Evolutionary conservation across 2,888 invertebrate species (phyloP).

Genomic region (Prostheceraeus crozeri): DNA sequence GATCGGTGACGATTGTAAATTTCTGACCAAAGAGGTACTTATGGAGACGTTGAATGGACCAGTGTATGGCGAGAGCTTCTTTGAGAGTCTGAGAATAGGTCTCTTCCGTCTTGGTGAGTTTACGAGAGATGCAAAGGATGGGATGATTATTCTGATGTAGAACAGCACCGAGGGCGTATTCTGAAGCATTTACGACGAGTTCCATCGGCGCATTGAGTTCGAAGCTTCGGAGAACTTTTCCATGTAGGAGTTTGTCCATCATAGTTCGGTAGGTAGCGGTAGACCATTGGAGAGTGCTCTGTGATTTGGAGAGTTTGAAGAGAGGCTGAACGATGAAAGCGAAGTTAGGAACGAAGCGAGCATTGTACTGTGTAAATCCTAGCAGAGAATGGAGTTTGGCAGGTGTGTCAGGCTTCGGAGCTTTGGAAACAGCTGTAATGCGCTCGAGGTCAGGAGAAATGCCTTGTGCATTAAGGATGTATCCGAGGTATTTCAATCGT

Average conservation of each 20-base stretch:
- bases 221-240: neutral
- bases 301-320: neutral
- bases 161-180: slow-evolving; percentile 1
- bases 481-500: neutral
- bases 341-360: neutral
- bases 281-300: too few relatives aligned
- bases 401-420: neutral
- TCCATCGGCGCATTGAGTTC: neutral
- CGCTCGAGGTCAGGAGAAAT: slow-evolving; percentile 7
- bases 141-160: neutral
- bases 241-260: too few relatives aligned
- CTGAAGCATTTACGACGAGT: slow-evolving; percentile 1
- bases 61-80: too few relatives aligned
- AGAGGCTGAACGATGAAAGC: neutral
- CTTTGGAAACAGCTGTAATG: neutral
- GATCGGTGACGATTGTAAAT: neutral
- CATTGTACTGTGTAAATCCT: neutral
- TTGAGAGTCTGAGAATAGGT: slow-evolving; percentile 3
- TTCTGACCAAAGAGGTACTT: slow-evolving; percentile 4
- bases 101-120: neutral
- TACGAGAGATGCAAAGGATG: slow-evolving; percentile 1
- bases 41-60: slow-evolving; percentile 1
- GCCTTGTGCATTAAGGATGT: neutral
- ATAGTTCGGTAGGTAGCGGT: neutral
- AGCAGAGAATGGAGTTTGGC: neutral